Evolutionary conservation across 2,888 invertebrate species (phyloP).

Genomic region (Leucoptera coffeella): DNA sequence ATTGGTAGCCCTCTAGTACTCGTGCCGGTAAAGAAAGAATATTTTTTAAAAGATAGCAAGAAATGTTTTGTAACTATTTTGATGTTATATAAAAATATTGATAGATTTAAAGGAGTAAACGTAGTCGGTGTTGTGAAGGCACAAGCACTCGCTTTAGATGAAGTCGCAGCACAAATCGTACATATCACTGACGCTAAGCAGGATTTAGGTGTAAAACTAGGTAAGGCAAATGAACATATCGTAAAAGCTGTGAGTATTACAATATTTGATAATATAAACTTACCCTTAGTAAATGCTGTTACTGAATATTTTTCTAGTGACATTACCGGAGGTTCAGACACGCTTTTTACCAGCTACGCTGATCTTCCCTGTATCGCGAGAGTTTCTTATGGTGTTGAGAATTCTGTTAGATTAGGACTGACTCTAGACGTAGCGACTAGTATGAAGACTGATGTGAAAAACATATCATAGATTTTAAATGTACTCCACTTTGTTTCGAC

Average conservation of each 20-base stretch:
- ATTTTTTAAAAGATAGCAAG: slow-evolving; percentile 18
- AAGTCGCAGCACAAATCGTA: slow-evolving; percentile 22
- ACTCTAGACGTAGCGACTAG: slow-evolving; percentile 47
- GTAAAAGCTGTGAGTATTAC: slow-evolving; percentile 51
- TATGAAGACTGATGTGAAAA: slow-evolving; percentile 42
- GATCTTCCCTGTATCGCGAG: slow-evolving; percentile 47
- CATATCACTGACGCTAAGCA: slow-evolving; percentile 21
- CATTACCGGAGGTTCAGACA: slow-evolving; percentile 31
- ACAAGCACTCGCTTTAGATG: slow-evolving; percentile 43
- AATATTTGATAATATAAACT: slow-evolving; percentile 46
- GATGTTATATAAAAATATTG: slow-evolving; percentile 22
- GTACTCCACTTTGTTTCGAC: slow-evolving; percentile 44
- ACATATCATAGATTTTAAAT: slow-evolving; percentile 44
- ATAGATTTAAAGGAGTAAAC: slow-evolving; percentile 7
- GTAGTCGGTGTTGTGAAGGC: slow-evolving; percentile 29
- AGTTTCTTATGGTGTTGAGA: slow-evolving; percentile 47
- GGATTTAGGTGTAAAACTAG: slow-evolving; percentile 32
- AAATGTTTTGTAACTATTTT: slow-evolving; percentile 34
- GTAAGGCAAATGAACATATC: slow-evolving; percentile 46
- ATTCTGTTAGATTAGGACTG: slow-evolving; percentile 49
- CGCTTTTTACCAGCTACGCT: slow-evolving; percentile 46
- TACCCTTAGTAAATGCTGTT: slow-evolving; percentile 43
- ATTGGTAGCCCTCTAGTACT: slow-evolving; percentile 9
- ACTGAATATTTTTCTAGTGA: slow-evolving; percentile 53
- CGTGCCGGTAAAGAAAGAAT: slow-evolving; percentile 14